Conservation (phyloP, 2,888 invertebrate genomes). For the Pecten maximus region DNA sequence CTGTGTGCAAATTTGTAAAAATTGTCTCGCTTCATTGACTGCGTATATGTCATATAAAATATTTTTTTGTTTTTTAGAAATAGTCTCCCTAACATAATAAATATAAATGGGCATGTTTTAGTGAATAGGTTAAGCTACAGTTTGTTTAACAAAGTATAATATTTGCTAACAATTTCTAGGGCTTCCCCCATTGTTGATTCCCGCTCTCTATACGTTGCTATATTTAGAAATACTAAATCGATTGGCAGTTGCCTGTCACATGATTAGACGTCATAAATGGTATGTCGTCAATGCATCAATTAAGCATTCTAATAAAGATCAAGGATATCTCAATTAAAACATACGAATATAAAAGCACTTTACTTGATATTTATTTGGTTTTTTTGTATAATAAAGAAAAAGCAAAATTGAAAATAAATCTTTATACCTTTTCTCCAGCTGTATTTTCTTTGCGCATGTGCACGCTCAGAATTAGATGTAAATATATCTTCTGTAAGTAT, state of each 20-base stretch:
- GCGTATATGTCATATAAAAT: background rate
- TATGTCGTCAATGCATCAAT: background rate
- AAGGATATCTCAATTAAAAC: background rate
- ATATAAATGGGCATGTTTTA: background rate
- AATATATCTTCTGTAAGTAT: background rate
- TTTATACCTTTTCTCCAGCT: background rate
- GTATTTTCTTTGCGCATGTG: background rate
- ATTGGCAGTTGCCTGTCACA: background rate
- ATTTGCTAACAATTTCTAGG: background rate
- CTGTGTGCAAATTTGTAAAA: background rate
- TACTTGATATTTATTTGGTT: background rate
- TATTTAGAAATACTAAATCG: background rate
- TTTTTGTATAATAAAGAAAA: background rate
- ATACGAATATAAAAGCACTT: slow-evolving; percentile 1
- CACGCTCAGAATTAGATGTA: background rate
- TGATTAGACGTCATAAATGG: background rate
- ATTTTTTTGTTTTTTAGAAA: background rate
- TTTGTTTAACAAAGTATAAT: background rate
- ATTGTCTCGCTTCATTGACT: background rate
- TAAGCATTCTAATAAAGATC: background rate
- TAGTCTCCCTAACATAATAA: background rate
- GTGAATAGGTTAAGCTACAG: background rate
- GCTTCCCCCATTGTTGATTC: background rate
- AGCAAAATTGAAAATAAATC: background rate
- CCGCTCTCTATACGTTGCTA: background rate